Evolutionary conservation across 2,113 vertebrate species (phyloP).

Genomic region (Microcebus ravelobensis): DNA sequence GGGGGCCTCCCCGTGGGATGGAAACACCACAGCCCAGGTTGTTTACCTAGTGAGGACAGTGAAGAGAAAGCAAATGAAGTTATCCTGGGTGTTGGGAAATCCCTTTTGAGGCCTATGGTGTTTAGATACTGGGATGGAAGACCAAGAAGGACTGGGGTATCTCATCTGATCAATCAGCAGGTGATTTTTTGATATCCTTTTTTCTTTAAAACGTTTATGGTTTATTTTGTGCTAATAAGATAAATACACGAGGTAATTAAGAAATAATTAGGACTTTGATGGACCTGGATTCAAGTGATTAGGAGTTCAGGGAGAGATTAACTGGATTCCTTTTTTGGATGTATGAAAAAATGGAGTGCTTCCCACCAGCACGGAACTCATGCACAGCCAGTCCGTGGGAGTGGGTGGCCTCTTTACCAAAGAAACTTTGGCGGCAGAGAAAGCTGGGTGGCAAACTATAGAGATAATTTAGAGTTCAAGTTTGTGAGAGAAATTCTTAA

Average conservation of each 20-base stretch:
- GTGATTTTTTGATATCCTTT: background rate
- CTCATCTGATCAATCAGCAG: background rate
- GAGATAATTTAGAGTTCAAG: background rate
- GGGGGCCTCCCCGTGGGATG: background rate
- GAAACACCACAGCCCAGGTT: background rate
- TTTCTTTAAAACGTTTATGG: background rate
- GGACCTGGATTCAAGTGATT: background rate
- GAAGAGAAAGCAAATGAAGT: background rate
- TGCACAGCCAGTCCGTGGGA: background rate
- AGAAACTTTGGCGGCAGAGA: background rate
- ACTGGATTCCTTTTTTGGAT: background rate
- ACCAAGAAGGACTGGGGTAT: background rate
- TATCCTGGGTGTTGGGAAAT: background rate
- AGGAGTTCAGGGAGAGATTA: background rate
- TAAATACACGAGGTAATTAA: background rate
- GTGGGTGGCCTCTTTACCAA: background rate
- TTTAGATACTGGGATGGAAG: background rate
- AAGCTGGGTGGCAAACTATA: background rate
- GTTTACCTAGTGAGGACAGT: background rate
- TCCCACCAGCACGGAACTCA: background rate
- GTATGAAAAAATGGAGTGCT: background rate
- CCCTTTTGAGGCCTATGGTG: background rate
- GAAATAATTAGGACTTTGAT: background rate
- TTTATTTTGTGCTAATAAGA: constrained; percentile 24
- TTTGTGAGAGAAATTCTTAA: background rate